Conservation (phyloP, 2,113 vertebrate genomes). For the Etheostoma spectabile region DNA sequence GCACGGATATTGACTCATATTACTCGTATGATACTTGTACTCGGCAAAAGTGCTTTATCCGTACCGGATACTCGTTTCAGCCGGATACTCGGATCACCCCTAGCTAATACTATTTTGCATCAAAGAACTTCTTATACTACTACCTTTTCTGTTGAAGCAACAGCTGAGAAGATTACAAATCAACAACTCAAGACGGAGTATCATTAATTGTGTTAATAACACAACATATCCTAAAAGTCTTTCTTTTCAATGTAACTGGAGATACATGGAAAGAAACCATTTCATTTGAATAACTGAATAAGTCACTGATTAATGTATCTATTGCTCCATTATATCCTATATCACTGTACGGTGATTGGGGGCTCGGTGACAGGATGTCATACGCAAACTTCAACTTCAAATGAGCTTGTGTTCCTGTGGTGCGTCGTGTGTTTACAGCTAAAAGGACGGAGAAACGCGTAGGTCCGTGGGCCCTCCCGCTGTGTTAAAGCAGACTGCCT, state of each 20-base stretch:
- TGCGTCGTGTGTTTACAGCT: not conserved
- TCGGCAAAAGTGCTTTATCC: too few species aligned
- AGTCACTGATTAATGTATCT: not conserved
- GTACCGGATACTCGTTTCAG: too few species aligned
- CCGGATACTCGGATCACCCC: too few species aligned
- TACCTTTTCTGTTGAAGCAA: not conserved
- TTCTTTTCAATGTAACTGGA: too few species aligned
- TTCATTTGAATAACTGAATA: not conserved
- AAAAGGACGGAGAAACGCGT: constrained; percentile 10
- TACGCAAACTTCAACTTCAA: not conserved
- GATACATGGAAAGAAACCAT: not conserved
- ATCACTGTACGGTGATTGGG: too few species aligned
- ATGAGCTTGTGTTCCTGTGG: constrained; percentile 4
- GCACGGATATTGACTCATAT: too few species aligned
- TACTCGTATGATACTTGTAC: too few species aligned
- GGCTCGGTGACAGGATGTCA: too few species aligned
- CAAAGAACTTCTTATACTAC: not conserved
- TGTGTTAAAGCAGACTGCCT: constrained; percentile 15
- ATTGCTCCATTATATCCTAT: not conserved
- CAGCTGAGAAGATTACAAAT: not conserved
- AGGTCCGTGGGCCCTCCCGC: not conserved
- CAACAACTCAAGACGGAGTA: too few species aligned
- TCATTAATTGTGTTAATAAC: not conserved
- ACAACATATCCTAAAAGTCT: not conserved
- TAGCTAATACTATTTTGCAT: not conserved